Evolutionary conservation across 1,140 invertebrate species (phyloP), one percentile per base, ranked within the genome.

Genomic region (Pseudomyrmex cubaensis): DNA sequence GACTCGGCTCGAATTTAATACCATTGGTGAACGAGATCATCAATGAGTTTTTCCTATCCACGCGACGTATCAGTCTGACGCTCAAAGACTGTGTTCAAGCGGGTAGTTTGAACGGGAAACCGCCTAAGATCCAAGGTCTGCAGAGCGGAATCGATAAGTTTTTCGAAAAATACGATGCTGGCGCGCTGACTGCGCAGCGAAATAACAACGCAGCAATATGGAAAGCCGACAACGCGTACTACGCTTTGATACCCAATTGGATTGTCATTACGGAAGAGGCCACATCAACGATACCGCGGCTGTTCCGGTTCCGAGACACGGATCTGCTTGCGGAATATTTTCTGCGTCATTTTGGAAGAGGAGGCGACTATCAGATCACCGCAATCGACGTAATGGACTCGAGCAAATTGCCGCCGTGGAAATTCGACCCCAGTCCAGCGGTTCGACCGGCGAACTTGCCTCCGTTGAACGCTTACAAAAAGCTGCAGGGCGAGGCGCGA

Each of bases 11-110:
- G 7, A 78, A 63, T 10, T 25, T 25, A 0, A 20, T n/a, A 12
- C 89, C 85, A 0, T 75, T 85, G 17, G 80, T 89, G 7, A 91
- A 92, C 50, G 90, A 93, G 35, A 90, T 94, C 20, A 89, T 92
- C 2, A 91, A 70, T 5, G 93, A 93, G 69, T 92, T 94, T 44
- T 92, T 93, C 56, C 61, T 94, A 1, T 90, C 92, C 0, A 90
- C 89, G 61, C 88, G 92, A 5, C 87, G 90, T 17, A 92, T 94
- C 15, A 83, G 89, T 67, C 66, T 94, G 12, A 90, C 76, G 0
- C 77, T 94, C 5, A 89, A 88, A 5, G 93, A 94, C 50, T 93
- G 93, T n/a, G 89, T 93, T 5, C 48, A 93, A 64, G 88, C 88
- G 17, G 93, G 93, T 0, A 89, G 86, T 48, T 1, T 94, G 3